Evolutionary conservation across 2,888 invertebrate genomes (phyloP).

Genomic region (Spodoptera littoralis): DNA sequence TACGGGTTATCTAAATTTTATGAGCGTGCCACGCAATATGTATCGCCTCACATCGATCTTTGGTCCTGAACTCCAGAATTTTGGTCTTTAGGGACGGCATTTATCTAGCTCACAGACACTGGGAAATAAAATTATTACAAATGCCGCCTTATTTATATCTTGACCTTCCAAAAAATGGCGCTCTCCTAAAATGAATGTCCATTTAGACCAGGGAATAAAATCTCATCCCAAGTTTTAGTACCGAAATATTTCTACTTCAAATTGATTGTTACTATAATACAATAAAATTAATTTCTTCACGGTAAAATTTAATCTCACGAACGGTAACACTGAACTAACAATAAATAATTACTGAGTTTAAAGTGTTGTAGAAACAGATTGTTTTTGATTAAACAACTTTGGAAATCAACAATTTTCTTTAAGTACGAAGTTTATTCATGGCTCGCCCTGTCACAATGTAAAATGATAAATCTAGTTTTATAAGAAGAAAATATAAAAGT

Average conservation of each 20-base stretch:
- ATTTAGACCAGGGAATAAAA: slow-evolving; percentile 1
- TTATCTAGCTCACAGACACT: slow-evolving; percentile 28
- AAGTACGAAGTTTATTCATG: slow-evolving; percentile 28
- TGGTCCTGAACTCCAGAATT: slow-evolving; percentile 20
- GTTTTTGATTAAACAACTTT: slow-evolving; percentile 29
- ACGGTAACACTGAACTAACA: slow-evolving; percentile 1
- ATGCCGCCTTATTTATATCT: slow-evolving; percentile 35
- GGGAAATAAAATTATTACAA: slow-evolving; percentile 41
- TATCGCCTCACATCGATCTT: slow-evolving; percentile 44
- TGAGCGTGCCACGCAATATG: slow-evolving; percentile 33
- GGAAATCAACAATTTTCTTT: slow-evolving; percentile 21
- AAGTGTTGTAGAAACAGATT: slow-evolving; percentile 25
- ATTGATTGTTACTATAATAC: slow-evolving; percentile 4
- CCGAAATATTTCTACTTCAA: not conserved
- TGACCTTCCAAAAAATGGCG: slow-evolving; percentile 8
- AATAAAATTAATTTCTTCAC: too few species aligned
- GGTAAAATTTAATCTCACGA: too few species aligned
- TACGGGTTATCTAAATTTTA: slow-evolving; percentile 38
- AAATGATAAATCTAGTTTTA: slow-evolving; percentile 46
- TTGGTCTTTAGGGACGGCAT: slow-evolving; percentile 44
- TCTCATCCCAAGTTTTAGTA: slow-evolving; percentile 1
- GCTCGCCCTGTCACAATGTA: slow-evolving; percentile 23
- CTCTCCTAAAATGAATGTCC: not conserved
- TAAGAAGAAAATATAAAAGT: slow-evolving; percentile 39
- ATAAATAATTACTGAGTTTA: slow-evolving; percentile 13